A percentile compares a stretch with the other conserved stretches of the same genome.
Evolutionary conservation across 2,888 invertebrate species (phyloP).

Genomic region (Sminthurinus aureus): DNA sequence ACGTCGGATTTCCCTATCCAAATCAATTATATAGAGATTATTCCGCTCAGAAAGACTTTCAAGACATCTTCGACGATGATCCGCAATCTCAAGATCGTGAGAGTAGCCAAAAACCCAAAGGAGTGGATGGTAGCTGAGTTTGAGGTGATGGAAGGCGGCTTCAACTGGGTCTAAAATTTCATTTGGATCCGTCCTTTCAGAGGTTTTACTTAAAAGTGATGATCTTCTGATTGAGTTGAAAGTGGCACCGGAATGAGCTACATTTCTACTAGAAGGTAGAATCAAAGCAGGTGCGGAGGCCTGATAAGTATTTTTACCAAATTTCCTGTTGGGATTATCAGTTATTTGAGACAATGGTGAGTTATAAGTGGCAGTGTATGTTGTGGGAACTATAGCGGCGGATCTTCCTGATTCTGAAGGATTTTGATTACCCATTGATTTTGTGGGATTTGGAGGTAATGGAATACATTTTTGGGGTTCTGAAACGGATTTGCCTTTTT

Average conservation of each 20-base stretch:
- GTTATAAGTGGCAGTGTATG: no score
- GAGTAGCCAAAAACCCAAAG: constrained; percentile 32
- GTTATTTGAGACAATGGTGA: no score
- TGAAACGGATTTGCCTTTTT: not conserved
- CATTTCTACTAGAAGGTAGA: not conserved
- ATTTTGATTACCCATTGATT: not conserved
- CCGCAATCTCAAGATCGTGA: not conserved
- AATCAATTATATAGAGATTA: constrained; percentile 10
- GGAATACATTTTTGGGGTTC: not conserved
- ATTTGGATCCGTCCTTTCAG: not conserved
- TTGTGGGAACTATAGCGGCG: not conserved
- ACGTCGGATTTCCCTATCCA: constrained; percentile 2
- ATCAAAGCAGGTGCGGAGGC: no score
- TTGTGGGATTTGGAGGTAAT: not conserved
- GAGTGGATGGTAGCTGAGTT: not conserved
- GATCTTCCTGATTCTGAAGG: not conserved
- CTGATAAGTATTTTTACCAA: no score
- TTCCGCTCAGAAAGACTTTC: not conserved
- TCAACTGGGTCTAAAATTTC: not conserved
- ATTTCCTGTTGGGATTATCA: no score
- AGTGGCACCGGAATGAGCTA: not conserved
- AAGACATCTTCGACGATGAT: constrained; percentile 9
- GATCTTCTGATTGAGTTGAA: not conserved
- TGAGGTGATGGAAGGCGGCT: not conserved
- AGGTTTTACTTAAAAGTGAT: not conserved